These are phyloP conservation scores for Scylla paramamosain DNA, from an alignment of 1,140 invertebrate species.

Conservation along the genomic window DNA sequence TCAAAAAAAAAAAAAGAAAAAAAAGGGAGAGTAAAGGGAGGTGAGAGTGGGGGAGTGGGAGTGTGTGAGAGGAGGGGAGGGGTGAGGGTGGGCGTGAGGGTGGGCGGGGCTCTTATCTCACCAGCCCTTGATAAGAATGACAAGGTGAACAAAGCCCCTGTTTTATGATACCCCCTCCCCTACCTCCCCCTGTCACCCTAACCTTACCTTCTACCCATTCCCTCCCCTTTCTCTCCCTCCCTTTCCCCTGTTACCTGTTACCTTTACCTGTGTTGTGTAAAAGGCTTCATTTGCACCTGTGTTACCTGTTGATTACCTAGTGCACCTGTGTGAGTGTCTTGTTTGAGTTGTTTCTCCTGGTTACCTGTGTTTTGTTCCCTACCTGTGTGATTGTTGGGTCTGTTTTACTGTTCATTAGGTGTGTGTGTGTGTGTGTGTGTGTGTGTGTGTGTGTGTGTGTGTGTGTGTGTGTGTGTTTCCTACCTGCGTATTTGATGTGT, in stretches of 20 bases:
- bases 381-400: too few species aligned
- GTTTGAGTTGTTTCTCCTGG: too few species aligned
- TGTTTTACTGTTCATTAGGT: not conserved
- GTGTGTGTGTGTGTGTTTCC: not conserved
- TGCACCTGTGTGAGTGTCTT: too few species aligned
- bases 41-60: not conserved
- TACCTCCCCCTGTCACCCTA: not conserved
- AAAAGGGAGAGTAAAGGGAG: not conserved
- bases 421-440: constrained; percentile 40
- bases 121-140: not conserved
- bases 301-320: too few species aligned
- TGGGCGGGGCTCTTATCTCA: not conserved
- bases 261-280: too few species aligned
- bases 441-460: constrained; percentile 43
- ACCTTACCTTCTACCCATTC: not conserved
- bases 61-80: not conserved
- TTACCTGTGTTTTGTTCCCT: too few species aligned
- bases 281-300: too few species aligned
- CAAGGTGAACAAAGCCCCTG: constrained; percentile 2
- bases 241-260: not conserved
- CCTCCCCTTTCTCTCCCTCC: not conserved
- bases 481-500: not conserved
- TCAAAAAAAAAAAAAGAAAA: not conserved
- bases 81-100: not conserved
- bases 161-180: not conserved